These are phyloP conservation scores for Andrena dorsata DNA, from an alignment of 2,888 invertebrate genomes.

Conservation along the genomic window DNA sequence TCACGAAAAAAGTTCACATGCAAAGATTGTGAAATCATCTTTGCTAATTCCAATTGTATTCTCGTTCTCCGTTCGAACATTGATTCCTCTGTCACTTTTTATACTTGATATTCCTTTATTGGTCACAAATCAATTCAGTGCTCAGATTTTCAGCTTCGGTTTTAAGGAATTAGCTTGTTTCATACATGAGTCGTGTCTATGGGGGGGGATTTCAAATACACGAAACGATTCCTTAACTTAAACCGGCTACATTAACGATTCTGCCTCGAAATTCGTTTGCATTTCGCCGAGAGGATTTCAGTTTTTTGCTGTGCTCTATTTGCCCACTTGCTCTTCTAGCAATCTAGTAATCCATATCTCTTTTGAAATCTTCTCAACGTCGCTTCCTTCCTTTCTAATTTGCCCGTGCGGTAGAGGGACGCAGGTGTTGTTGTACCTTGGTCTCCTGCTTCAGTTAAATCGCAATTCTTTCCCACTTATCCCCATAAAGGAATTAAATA, in stretches of 20 bases:
- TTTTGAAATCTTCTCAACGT: constrained; percentile 27
- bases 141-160: no score
- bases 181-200: no score
- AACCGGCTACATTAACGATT: not conserved
- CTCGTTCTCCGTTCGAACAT: no score
- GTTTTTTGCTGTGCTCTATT: constrained; percentile 5
- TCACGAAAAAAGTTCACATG: no score
- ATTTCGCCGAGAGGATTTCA: constrained; percentile 1
- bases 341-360: constrained; percentile 34
- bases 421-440: constrained; percentile 14
- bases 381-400: constrained; percentile 25
- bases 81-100: no score
- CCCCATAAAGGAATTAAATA: not conserved
- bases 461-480: not conserved
- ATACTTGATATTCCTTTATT: no score
- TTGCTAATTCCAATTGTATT: no score
- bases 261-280: constrained; percentile 1
- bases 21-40: no score
- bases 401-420: constrained; percentile 7
- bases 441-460: not conserved
- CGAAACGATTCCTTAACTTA: not conserved
- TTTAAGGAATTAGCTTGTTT: no score
- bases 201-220: no score
- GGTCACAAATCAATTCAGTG: no score
- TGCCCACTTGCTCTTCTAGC: constrained; percentile 11